Conservation (phyloP, 2,888 invertebrate species). For the Petrolisthes cinctipes region DNA sequence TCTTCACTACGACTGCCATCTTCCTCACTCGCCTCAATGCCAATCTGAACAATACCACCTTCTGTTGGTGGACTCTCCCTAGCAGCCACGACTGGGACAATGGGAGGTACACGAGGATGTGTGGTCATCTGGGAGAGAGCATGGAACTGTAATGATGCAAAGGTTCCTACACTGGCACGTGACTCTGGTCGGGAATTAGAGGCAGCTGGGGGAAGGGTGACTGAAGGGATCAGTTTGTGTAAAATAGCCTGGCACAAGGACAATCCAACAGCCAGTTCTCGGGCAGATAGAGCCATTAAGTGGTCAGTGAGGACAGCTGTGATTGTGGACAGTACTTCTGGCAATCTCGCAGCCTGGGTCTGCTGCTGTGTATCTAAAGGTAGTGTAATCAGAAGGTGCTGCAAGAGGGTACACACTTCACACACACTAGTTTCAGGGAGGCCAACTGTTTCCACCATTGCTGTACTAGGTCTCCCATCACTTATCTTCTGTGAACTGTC, state of each 20-base stretch:
- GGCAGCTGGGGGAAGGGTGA: constrained; percentile 50
- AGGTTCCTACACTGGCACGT: constrained; percentile 51
- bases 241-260: constrained; percentile 58
- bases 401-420: constrained; percentile 65
- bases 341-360: constrained; percentile 53
- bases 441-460: constrained; percentile 50
- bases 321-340: constrained; percentile 58
- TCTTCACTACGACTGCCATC: constrained; percentile 30
- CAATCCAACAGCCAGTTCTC: constrained; percentile 54
- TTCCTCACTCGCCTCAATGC: constrained; percentile 59
- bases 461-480: neutral
- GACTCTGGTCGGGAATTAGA: constrained; percentile 51
- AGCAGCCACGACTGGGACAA: constrained; percentile 41
- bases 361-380: constrained; percentile 66
- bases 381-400: constrained; percentile 64
- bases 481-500: neutral
- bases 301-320: constrained; percentile 60
- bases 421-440: constrained; percentile 38
- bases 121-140: constrained; percentile 37
- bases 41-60: constrained; percentile 58
- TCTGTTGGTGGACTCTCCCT: constrained; percentile 54
- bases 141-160: constrained; percentile 50
- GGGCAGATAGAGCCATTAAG: constrained; percentile 42
- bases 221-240: constrained; percentile 61
- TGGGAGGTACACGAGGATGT: constrained; percentile 5